phyloP scores from a whole-genome alignment of 2,888 invertebrate species.

The Leucoma salicis region DNA sequence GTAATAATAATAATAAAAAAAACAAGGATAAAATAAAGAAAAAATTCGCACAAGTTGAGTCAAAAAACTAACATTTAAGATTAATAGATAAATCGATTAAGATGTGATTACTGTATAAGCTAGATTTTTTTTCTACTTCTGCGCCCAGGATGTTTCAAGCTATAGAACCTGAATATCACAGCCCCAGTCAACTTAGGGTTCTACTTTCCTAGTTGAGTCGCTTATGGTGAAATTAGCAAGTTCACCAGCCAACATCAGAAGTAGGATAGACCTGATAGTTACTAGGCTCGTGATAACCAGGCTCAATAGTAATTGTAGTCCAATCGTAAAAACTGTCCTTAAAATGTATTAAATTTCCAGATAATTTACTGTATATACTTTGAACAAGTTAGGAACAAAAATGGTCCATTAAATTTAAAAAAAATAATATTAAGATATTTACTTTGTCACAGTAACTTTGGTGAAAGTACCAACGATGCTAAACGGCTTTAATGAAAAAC shows the following conservation, averaged over 20 bases:
- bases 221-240: too few relatives aligned
- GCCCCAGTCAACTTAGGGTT: too few relatives aligned
- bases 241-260: too few relatives aligned
- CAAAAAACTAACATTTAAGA: slow-evolving; percentile 73
- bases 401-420: slow-evolving; percentile 77
- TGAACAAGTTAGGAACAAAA: slow-evolving; percentile 73
- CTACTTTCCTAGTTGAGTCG: too few relatives aligned
- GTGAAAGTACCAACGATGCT: slow-evolving; percentile 68
- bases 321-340: slow-evolving; percentile 18
- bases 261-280: too few relatives aligned
- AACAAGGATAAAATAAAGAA: slow-evolving; percentile 53
- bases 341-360: slow-evolving; percentile 21
- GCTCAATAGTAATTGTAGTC: slow-evolving; percentile 39
- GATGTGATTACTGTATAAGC: slow-evolving; percentile 37
- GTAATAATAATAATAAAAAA: slow-evolving; percentile 49
- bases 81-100: slow-evolving; percentile 61
- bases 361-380: slow-evolving; percentile 59
- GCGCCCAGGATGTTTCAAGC: slow-evolving; percentile 15
- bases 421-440: slow-evolving; percentile 64
- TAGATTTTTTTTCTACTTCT: slow-evolving; percentile 30
- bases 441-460: slow-evolving; percentile 48
- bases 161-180: too few relatives aligned
- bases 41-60: slow-evolving; percentile 76
- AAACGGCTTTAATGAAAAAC: slow-evolving; percentile 64
- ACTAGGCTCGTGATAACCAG: too few relatives aligned